Evolutionary conservation across 2,888 invertebrate species (phyloP).

Genomic region (Bursaphelenchus okinawaensis): DNA sequence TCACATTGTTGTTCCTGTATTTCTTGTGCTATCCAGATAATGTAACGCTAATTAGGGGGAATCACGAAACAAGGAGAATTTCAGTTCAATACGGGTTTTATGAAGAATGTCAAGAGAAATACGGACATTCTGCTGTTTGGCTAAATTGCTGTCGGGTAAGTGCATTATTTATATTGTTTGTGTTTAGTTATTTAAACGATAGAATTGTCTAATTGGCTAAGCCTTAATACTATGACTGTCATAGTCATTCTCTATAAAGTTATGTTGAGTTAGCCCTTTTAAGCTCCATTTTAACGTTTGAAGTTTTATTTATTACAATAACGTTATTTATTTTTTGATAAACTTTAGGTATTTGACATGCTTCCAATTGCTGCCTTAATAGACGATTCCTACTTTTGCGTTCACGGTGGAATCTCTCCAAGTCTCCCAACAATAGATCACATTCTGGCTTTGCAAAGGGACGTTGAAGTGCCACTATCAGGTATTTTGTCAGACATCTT

Average conservation of each 20-base stretch:
- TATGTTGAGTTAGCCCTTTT: neutral
- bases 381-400: slow-evolving; percentile 91
- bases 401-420: slow-evolving; percentile 94
- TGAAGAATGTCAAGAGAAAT: slow-evolving; percentile 96
- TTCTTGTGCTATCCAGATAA: slow-evolving; percentile 69
- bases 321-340: neutral
- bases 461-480: slow-evolving; percentile 63
- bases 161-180: slow-evolving; percentile 8
- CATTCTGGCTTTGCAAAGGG: slow-evolving; percentile 63
- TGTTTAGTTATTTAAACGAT: too few species aligned
- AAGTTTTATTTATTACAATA: neutral
- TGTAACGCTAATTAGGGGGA: slow-evolving; percentile 87
- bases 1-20: slow-evolving; percentile 31
- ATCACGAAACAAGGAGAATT: slow-evolving; percentile 96
- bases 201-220: too few species aligned
- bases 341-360: slow-evolving; percentile 74
- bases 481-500: slow-evolving; percentile 96
- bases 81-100: slow-evolving; percentile 70
- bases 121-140: slow-evolving; percentile 98
- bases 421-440: slow-evolving; percentile 93
- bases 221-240: neutral
- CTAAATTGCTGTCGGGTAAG: slow-evolving; percentile 84
- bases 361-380: slow-evolving; percentile 96
- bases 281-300: neutral
- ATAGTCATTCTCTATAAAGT: neutral